Evolutionary conservation across 2,888 invertebrate genomes (phyloP), one percentile per base, ranked within the genome.

Genomic region (Rotaria socialis): DNA sequence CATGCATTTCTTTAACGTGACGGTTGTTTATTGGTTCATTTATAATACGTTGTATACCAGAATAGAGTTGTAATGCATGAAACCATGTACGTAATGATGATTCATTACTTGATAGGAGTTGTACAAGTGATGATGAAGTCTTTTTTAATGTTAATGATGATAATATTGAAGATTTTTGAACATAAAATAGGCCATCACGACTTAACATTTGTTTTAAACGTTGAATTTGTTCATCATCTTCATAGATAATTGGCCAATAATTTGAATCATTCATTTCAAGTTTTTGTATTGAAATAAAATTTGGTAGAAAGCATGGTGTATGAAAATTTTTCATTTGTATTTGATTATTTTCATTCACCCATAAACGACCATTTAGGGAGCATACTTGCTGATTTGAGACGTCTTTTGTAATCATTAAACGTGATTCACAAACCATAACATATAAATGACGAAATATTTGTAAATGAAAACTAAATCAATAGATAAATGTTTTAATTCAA

Each of bases 391-490:
- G 80, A 80, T 14, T 80, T n/a, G 80, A 8, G 11, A 96, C 94
- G 90, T 97, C 96, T 52, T 94, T 93, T 0, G 97, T 96, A 86
- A 97, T 92, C 85, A 99, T 92, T 22, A 98, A 92, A 22, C 98
- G 93, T 0, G 96, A 95, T 90, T 98, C 96, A 0, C 95, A 94
- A 0, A 98, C 97, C 88, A 99, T 91, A 0, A 97, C 96, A 91
- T 98, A 99, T 43, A 99, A 92, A 91, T 99, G 98, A 2, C 98
- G 93, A 89, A 99, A 94, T 0, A 98, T 97, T 93, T 99, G 98
- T 86, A 99, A 92, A 91, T 99, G 98, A 90, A 97, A 97, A 88
- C 96, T 96, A 80, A 43, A n/a, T 27, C 22, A 19, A 47, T 8
- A 24, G 35, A 47, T 10, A n/a, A 35, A 52, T 11, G 11, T 47